phyloP scores from a whole-genome alignment of 1,140 invertebrate genomes.

The Drosophila ananassae region DNA sequence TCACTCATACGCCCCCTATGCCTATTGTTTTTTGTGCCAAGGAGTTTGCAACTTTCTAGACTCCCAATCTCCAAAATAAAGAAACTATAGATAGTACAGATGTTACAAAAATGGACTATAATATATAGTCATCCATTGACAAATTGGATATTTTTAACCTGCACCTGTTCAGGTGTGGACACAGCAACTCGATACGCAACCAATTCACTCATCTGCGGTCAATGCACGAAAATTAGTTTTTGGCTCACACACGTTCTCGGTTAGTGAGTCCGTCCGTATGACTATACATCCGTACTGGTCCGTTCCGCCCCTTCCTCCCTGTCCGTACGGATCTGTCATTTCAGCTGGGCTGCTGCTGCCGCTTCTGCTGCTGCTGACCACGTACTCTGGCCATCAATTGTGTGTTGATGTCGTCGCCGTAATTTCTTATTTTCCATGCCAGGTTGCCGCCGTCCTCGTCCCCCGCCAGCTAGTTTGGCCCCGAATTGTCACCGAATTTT shows the following conservation, averaged over 20 bases:
- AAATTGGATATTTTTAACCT: neutral
- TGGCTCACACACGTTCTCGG: conserved; percentile 20
- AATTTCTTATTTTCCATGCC: conserved; percentile 72
- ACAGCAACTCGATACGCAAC: conserved; percentile 34
- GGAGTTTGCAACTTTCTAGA: no score
- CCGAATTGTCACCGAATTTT: conserved; percentile 34
- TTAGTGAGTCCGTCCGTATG: neutral
- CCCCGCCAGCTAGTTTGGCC: conserved; percentile 2
- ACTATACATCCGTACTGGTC: neutral
- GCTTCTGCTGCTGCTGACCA: conserved; percentile 2
- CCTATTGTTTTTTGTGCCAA: no score
- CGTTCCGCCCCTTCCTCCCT: conserved; percentile 4
- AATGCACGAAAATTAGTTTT: conserved; percentile 53
- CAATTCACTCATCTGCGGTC: conserved; percentile 39
- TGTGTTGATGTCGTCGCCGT: conserved; percentile 48
- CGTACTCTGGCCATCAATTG: conserved; percentile 39
- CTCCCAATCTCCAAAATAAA: no score
- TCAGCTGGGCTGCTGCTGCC: neutral
- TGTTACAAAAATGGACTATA: neutral
- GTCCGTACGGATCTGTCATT: conserved; percentile 34
- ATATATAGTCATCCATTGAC: neutral
- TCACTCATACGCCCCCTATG: no score
- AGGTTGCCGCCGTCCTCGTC: conserved; percentile 14
- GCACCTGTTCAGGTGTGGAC: neutral
- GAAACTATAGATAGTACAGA: neutral